Base-by-base conservation (phyloP, 1,140 invertebrate species). In the Lordiphosa clarofinis region DNA sequence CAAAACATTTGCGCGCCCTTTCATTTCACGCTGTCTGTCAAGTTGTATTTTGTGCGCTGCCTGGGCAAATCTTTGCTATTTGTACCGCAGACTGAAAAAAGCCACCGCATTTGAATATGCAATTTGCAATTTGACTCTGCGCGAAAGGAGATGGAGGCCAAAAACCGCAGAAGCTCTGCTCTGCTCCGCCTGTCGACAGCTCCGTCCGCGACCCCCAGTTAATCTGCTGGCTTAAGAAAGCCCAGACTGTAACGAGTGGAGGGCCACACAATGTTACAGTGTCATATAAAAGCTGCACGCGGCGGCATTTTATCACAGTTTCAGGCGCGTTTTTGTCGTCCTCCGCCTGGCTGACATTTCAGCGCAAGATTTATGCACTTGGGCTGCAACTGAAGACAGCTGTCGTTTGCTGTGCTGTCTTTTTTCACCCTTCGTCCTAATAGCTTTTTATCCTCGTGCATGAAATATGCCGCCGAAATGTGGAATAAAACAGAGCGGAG, bases 381-480 rank as follows among this genome's bases (percentile, higher is more conserved):
- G 63, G 78, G 65, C 79, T 84, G 78, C 78, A 84, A 73, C 56
- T 84, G 78, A 84, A 84, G 78, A 84, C 78, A 84, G 78, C 79
- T 84, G 78, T 84, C 73, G 78, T 84, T 84, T 59, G 68, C 68
- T 57, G 63, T 57, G 68, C 60, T 72, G 59, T 78, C 68, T 72
- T 55, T 15, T 47, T 49, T 47, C 50, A 11, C 11, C 43, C 11
- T 56, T 46, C 42, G 56, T 36, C 52, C 62, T 81, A 81, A 84
- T 81, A 81, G 76, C 67, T 81, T 81, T 81, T 81, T 81, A 81
- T 82, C 69, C 76, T 70, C 72, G 49, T 58, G 76, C 76, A 82
- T 82, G 76, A 81, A 81, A 81, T 81, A 82, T 82, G 76, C 72
- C 71, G 54, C 76, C 47, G 68, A 74, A 79, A 74, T 66, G 76